A percentile compares a stretch with the other conserved stretches of the same genome.
Conservation (phyloP, 2,113 vertebrate species). For the Mionectes macconnelli region DNA sequence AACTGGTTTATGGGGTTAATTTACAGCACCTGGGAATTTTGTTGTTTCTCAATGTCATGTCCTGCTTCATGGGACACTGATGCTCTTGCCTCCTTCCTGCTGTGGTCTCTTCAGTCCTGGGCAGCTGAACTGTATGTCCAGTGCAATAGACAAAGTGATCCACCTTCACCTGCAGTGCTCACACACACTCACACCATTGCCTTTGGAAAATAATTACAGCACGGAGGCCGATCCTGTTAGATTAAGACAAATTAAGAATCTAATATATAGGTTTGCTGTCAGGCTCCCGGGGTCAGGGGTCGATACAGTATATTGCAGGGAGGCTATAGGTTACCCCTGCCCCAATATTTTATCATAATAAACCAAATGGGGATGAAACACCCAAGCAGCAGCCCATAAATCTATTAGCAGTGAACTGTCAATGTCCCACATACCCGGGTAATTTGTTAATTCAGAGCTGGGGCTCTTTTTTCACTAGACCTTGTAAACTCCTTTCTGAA, state of each 20-base stretch:
- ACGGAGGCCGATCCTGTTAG: slow-evolving; percentile 62
- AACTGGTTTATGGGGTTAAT: background rate
- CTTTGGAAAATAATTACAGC: slow-evolving; percentile 62
- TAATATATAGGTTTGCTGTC: slow-evolving; percentile 73
- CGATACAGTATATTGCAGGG: slow-evolving; percentile 72
- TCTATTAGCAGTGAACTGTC: slow-evolving; percentile 81
- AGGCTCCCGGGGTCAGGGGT: slow-evolving; percentile 70
- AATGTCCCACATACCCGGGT: slow-evolving; percentile 73
- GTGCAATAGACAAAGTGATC: background rate
- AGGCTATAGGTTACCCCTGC: slow-evolving; percentile 74
- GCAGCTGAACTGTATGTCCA: background rate
- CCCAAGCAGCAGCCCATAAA: slow-evolving; percentile 78
- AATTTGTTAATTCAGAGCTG: slow-evolving; percentile 81
- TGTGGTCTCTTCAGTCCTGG: background rate
- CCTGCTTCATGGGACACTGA: background rate
- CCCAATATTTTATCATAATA: slow-evolving; percentile 80
- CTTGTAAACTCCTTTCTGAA: slow-evolving; percentile 81
- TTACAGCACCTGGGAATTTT: background rate
- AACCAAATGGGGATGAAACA: slow-evolving; percentile 75
- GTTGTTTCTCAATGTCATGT: background rate
- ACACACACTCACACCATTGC: background rate
- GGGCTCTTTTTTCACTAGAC: slow-evolving; percentile 77
- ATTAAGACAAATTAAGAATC: slow-evolving; percentile 79
- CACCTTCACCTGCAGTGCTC: slow-evolving; percentile 11
- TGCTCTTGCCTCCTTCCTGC: background rate